Evolutionary conservation across 2,797 vertebrate genomes (phyloP), one percentile per base, ranked within the genome.

Genomic region (Sarcoramphus papa): DNA sequence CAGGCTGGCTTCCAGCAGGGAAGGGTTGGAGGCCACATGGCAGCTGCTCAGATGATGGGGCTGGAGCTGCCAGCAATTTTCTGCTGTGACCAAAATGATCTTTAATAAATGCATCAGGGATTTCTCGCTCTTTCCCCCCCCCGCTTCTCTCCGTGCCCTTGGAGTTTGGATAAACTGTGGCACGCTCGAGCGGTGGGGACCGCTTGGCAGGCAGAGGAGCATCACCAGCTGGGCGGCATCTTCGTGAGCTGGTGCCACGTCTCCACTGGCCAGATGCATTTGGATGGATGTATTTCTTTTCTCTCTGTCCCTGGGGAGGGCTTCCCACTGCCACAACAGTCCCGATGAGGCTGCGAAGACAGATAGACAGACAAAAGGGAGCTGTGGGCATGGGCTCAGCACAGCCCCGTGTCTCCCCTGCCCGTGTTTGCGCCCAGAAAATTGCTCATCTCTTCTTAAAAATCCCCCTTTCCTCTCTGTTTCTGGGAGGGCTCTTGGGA

Each of bases 31-130:
- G 79, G 89, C 89, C 83, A 78, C 89, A 81, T 78, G 86, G 89
- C 79, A 95, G 72, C 89, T 95, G 83, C 89, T 90, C 75, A 85
- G 70, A 90, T 78, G 83, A 59, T 62, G 75, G 79, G 30, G 62
- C 40, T 90, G 67, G 79, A 90, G 75, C 79, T 92, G 89, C 92
- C 91, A 92, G 79, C 75, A 74, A 85, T 95, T 88, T 93, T 90
- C 92, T 85, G 67, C 93, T 85, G 48, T 75, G 93, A 90, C 75
- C 89, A 90, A 90, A 85, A 85, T 78, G 92, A 74, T 87, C 90
- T 82, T 88, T 81, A 90, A 88, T 72, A 82, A 75, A 79, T 12
- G 63, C 63, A 67, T 28, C 20, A 60, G 40, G 74, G 79, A 72
- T 85, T 93, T 90, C 62, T 78, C 25, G 1, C 65, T 73, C 33